Evolutionary conservation across 53 echinoderm and acorn worm genomes (phyloP), one percentile per base, ranked within the genome.

Genomic region (Paelopatides confundens): DNA sequence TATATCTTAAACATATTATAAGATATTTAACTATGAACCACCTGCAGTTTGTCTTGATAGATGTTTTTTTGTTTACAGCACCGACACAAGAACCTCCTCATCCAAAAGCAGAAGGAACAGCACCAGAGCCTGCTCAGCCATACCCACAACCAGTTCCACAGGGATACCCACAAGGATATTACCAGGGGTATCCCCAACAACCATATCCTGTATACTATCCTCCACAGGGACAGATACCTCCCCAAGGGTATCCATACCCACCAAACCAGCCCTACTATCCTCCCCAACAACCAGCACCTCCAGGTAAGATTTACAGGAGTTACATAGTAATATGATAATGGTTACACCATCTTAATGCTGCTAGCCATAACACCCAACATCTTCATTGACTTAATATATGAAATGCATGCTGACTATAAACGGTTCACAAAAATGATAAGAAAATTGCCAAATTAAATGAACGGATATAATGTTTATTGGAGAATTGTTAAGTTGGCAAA

Each of bases 241-340:
- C 92, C 35, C 77, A 88, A 27, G 84, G 82, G 6, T 70, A 82
- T 43, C 88, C 88, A 0, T 92, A 92, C 37, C 92, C 92, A 2
- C 88, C 88, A 68, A 69, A 70, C 21, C 74, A 74, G 31, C 53
- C 79, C 21, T 79, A 79, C 13, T 79, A 79, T 26, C 46, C 86
- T 49, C 85, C 67, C 4, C 85, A 66, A 2, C 43, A 31, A 30
- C 4, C 47, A 17, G 69, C 86, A 35, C 74, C 51, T 51, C 32
- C 53, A 50, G 74, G 86, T 86, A 35, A 54, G 74, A 71, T 35
- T 52, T 2, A 53, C 38, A 13, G 14, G 12, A 27, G n/a, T n/a
- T n/a, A n/a, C n/a, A n/a, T n/a, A n/a, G n/a, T n/a, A n/a, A n/a
- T n/a, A n/a, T n/a, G n/a, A n/a, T n/a, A n/a, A n/a, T n/a, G n/a